Evolutionary conservation across 2,888 invertebrate genomes (phyloP).

Genomic region (Pseudoips prasinana): DNA sequence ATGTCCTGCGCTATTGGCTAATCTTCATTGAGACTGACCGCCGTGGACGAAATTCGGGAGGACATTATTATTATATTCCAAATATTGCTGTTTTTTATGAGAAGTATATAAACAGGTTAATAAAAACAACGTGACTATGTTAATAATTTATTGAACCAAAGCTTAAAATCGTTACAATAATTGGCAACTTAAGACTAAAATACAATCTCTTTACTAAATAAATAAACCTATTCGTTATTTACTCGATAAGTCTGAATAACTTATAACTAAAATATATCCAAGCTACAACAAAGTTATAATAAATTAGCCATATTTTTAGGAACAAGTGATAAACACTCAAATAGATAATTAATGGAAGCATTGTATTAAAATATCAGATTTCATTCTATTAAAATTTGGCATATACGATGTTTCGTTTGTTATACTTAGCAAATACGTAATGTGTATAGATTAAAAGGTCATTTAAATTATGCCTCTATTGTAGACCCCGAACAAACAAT

Average conservation of each 20-base stretch:
- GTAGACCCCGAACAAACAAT: no score
- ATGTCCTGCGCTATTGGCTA: no score
- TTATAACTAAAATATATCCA: constrained; percentile 8
- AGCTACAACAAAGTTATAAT: constrained; percentile 4
- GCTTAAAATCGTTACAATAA: constrained; percentile 35
- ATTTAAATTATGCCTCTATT: no score
- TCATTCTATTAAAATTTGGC: constrained; percentile 40
- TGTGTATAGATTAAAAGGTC: no score
- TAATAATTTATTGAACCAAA: constrained; percentile 37
- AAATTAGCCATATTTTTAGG: constrained; percentile 5
- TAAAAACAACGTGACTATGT: no score
- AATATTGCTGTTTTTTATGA: no score
- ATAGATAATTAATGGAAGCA: constrained; percentile 19
- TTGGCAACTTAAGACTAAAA: constrained; percentile 37
- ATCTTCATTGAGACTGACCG: no score
- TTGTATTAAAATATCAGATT: constrained; percentile 17
- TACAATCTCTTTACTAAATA: constrained; percentile 21
- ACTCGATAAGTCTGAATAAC: constrained; percentile 10
- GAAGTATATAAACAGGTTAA: no score
- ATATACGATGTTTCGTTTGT: constrained; percentile 23
- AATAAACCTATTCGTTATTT: constrained; percentile 19
- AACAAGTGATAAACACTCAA: constrained; percentile 10
- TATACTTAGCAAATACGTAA: no score
- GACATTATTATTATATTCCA: no score
- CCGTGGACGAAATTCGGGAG: no score